Base-by-base conservation (phyloP, 2,797 vertebrate genomes). In the Scolopax bukidnonensis region DNA sequence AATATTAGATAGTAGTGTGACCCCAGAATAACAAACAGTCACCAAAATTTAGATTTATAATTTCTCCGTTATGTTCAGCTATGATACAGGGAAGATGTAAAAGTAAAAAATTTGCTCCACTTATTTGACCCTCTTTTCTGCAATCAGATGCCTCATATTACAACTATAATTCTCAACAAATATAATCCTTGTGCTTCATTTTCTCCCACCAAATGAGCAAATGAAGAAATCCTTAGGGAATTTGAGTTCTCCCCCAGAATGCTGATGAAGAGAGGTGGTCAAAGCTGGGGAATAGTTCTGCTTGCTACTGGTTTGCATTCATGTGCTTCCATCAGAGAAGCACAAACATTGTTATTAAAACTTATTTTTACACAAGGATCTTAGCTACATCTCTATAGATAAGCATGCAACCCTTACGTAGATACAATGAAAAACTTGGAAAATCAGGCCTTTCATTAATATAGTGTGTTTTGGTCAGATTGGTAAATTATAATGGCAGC, bases 331-430 rank as follows among this genome's bases (percentile, higher is more conserved):
- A 56, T 27, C 33, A 57, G 38, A 53, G 33, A 50, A 64, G 32
- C 1, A 75, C 33, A 47, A 2, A 3, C 18, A 45, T 13, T 23
- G 11, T 41, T 60, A 51, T 10, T 63, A 59, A 59, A 76, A 32
- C 7, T 77, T 24, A 16, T 6, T 30, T 33, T 3, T 30, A 24
- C 16, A 69, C 43, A 24, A 77, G 9, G 7, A 57, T 60, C 16
- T 65, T 25, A 43, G 54, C 20, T 69, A 60, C 7, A 43, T 19
- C 10, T 59, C 32, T 65, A 20, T 2, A 74, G 30, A 21, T 65
- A 57, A 23, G 33, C 19, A 40, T 4, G 6, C 18, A 80, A 56
- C 7, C 5, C 16, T 76, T 33, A 41, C 0, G 0, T 9, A 80
- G 17, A 38, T 56, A 21, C 4, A 80, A 50, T 2, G 11, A 77